Conservation (phyloP, 2,888 invertebrate species). For the Ligdia adustata region DNA sequence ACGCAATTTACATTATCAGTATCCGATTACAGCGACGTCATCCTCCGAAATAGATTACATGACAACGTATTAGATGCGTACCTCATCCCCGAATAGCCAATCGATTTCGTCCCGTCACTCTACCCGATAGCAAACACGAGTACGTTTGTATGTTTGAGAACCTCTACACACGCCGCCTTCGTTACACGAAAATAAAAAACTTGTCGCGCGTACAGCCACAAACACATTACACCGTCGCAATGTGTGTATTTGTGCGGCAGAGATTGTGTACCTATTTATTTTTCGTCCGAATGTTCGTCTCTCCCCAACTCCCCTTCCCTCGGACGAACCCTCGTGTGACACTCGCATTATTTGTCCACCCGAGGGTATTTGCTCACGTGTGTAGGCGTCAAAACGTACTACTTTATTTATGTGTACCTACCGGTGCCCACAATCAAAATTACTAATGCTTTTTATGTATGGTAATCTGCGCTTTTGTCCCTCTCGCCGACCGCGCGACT, state of each 20-base stretch:
- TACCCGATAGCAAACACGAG: constrained; percentile 8
- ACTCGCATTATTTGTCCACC: constrained; percentile 69
- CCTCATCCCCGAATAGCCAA: constrained; percentile 6
- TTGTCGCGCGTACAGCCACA: constrained; percentile 57
- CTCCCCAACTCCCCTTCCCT: constrained; percentile 37
- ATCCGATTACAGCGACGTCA: background rate
- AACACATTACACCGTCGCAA: constrained; percentile 74
- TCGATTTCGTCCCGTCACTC: constrained; percentile 15
- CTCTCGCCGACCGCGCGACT: constrained; percentile 22
- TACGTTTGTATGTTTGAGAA: constrained; percentile 6
- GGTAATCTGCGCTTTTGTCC: constrained; percentile 72
- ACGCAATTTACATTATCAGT: background rate
- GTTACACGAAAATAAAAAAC: constrained; percentile 54
- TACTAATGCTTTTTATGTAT: constrained; percentile 76
- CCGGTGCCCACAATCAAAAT: constrained; percentile 71
- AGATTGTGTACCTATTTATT: constrained; percentile 79
- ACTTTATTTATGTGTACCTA: constrained; percentile 70
- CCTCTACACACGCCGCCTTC: constrained; percentile 25
- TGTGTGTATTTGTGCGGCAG: constrained; percentile 70
- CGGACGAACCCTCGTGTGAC: constrained; percentile 48
- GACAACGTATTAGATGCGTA: background rate
- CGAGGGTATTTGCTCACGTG: constrained; percentile 64
- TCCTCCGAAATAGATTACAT: background rate
- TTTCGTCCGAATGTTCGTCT: constrained; percentile 55
- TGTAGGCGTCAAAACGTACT: constrained; percentile 62